Evolutionary conservation across 2,797 vertebrate species (phyloP).

Genomic region (Eospalax fontanierii): DNA sequence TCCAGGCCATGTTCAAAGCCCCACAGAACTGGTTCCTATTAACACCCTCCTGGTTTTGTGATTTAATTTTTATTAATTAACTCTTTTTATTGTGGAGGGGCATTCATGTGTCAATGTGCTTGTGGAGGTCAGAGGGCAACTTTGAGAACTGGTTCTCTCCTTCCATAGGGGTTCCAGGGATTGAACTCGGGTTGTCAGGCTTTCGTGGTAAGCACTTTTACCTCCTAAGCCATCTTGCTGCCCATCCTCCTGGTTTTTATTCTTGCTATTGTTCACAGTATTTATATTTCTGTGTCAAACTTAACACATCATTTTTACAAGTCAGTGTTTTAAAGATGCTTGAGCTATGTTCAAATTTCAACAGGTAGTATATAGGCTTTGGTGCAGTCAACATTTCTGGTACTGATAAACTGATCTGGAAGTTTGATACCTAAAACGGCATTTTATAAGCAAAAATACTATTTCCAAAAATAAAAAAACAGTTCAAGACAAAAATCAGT

Average conservation of each 20-base stretch:
- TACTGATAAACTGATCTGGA: background rate
- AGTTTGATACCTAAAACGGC: background rate
- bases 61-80: background rate
- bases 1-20: background rate
- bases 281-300: background rate
- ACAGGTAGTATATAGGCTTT: background rate
- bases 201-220: background rate
- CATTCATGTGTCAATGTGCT: background rate
- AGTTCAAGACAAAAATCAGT: background rate
- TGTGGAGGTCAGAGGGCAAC: background rate
- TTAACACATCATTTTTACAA: background rate
- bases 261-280: background rate
- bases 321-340: background rate
- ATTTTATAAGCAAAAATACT: background rate
- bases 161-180: background rate
- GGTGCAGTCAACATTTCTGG: background rate
- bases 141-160: background rate
- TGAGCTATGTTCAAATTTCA: background rate
- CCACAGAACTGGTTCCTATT: background rate
- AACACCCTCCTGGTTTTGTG: background rate
- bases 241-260: background rate
- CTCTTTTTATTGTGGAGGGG: background rate
- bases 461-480: background rate
- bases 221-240: background rate
- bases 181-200: background rate